Conservation (phyloP, 1,140 invertebrate genomes). For the Metaphire vulgaris region DNA sequence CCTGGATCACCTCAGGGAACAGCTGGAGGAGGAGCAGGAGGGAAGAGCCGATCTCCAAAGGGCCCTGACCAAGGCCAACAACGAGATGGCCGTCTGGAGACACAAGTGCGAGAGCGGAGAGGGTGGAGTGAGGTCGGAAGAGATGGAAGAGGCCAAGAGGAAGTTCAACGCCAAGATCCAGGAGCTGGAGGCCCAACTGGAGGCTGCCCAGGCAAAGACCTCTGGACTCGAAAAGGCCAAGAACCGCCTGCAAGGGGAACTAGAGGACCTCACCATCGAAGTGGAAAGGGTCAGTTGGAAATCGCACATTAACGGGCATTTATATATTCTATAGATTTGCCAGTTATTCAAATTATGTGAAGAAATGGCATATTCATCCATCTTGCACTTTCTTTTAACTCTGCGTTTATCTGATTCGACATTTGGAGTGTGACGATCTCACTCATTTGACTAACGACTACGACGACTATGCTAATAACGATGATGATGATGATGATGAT, state of each 20-base stretch:
- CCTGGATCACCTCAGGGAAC: slow-evolving; percentile 91
- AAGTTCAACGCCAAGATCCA: slow-evolving; percentile 91
- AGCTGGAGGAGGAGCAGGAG: slow-evolving; percentile 84
- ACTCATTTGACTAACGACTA: too few relatives aligned
- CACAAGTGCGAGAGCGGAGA: slow-evolving; percentile 58
- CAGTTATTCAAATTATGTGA: background rate
- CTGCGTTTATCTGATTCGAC: too few relatives aligned
- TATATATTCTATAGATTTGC: background rate
- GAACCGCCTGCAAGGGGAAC: slow-evolving; percentile 87
- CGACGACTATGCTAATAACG: too few relatives aligned
- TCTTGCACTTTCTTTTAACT: background rate
- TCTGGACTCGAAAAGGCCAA: slow-evolving; percentile 95
- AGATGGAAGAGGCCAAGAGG: slow-evolving; percentile 94
- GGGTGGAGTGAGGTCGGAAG: slow-evolving; percentile 89
- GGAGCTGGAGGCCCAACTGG: slow-evolving; percentile 81
- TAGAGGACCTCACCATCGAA: slow-evolving; percentile 95
- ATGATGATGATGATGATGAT: too few relatives aligned
- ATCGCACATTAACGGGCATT: background rate
- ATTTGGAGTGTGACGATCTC: too few relatives aligned
- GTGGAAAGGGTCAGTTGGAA: slow-evolving; percentile 72
- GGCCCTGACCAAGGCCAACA: slow-evolving; percentile 94
- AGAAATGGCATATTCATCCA: slow-evolving; percentile 13
- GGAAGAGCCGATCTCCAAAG: slow-evolving; percentile 65
- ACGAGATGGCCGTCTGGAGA: slow-evolving; percentile 52
- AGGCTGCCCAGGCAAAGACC: slow-evolving; percentile 93